These are phyloP conservation scores for Salmo trutta DNA, from an alignment of 2,797 vertebrate species.

Conservation along the genomic window DNA sequence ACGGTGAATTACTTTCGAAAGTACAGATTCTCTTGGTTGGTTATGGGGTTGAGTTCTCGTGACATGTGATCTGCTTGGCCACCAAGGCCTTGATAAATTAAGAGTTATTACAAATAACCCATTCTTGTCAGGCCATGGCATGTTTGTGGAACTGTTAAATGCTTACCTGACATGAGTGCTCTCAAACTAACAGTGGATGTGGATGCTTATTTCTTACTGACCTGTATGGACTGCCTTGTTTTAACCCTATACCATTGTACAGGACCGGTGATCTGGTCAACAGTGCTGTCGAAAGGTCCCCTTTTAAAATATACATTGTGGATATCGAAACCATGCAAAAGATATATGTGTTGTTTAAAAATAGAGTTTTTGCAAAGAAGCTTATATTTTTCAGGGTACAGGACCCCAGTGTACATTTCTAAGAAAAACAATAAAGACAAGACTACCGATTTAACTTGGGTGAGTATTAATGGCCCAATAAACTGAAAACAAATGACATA, in stretches of 20 bases:
- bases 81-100: slow-evolving; percentile 17
- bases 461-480: slow-evolving; percentile 36
- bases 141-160: slow-evolving; percentile 25
- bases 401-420: slow-evolving; percentile 65
- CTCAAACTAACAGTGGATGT: slow-evolving; percentile 16
- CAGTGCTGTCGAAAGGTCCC: slow-evolving; percentile 15
- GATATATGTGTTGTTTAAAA: slow-evolving; percentile 62
- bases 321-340: slow-evolving; percentile 44
- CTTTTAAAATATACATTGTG: slow-evolving; percentile 56
- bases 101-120: slow-evolving; percentile 33
- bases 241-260: slow-evolving; percentile 28
- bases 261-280: slow-evolving; percentile 33
- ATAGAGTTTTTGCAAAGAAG: slow-evolving; percentile 69
- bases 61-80: slow-evolving; percentile 29
- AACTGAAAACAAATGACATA: slow-evolving; percentile 47
- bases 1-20: slow-evolving; percentile 39
- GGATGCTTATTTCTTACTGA: slow-evolving; percentile 24
- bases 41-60: slow-evolving; percentile 55
- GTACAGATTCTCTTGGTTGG: slow-evolving; percentile 54
- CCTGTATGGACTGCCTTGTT: slow-evolving; percentile 38
- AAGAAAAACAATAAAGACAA: slow-evolving; percentile 70
- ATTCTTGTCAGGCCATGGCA: slow-evolving; percentile 12
- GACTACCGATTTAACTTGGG: slow-evolving; percentile 2
- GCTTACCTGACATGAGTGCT: slow-evolving; percentile 15
- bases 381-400: slow-evolving; percentile 69